Percentiles rank a stretch among this genome's conserved stretches.
phyloP scores from a whole-genome alignment of 30 jellyfish, hydroid and myxozoan genomes.

The Phacellophora camtschatica region DNA sequence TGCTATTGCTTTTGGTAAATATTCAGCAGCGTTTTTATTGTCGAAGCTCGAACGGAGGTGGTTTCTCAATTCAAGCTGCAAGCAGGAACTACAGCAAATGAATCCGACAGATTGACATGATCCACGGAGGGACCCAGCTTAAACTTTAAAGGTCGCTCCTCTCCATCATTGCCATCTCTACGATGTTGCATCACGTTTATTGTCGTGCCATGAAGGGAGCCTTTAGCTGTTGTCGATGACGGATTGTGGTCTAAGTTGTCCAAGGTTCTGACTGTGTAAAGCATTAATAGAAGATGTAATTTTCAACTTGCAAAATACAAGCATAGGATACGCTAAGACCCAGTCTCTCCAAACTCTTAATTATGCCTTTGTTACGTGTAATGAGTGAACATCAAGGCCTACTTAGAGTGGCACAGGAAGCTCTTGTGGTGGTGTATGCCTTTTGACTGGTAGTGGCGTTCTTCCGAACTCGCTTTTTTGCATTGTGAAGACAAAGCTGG shows the following conservation, averaged over 20 bases:
- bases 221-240: constrained; percentile 39
- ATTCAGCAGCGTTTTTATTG: too few species aligned
- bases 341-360: too few species aligned
- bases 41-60: constrained; percentile 7
- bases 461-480: not conserved
- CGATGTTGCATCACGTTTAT: constrained; percentile 26
- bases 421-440: constrained; percentile 22
- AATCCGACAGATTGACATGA: not conserved
- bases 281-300: too few species aligned
- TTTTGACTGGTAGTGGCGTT: not conserved
- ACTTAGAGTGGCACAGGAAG: constrained; percentile 43
- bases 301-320: too few species aligned
- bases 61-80: constrained; percentile 7
- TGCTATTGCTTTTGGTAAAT: too few species aligned
- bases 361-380: too few species aligned
- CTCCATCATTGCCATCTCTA: not conserved
- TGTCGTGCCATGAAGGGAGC: constrained; percentile 53
- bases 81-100: constrained; percentile 21
- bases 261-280: constrained; percentile 35
- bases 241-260: constrained; percentile 56
- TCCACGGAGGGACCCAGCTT: constrained; percentile 12
- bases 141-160: not conserved
- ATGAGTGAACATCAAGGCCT: constrained; percentile 30
- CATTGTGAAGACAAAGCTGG: constrained; percentile 17
- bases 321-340: too few species aligned